Base-by-base conservation (phyloP, 2,888 invertebrate genomes). In the Vesta saturnalis region DNA sequence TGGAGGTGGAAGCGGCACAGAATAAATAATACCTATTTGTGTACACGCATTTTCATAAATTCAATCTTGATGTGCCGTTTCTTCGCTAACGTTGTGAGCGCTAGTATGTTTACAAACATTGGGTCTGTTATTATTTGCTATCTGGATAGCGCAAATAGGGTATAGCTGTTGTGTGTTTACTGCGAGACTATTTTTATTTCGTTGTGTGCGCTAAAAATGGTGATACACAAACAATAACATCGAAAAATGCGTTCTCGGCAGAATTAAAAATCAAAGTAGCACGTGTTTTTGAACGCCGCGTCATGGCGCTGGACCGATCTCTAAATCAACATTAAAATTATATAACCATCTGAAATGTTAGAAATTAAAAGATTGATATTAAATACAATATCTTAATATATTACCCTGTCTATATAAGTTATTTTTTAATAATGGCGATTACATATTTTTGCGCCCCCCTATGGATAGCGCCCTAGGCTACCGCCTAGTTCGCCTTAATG, bases 271-370 rank as follows among this genome's bases (percentile, higher is more conserved):
- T 23, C 8, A 23, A 23, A 23, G 8, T 23, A 5, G 23, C 23
- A 23, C 23, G 23, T 23, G 23, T 23, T 23, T 23, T 3, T 23
- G 23, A 23, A 23, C 23, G 23, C 23, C 52, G 30, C 19, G 14
- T 46, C 46, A 47, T 23, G 60, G 47, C 60, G 22, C 35, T 23
- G 23, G 23, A 23, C 5, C 43, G 43, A 43, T 43, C 43, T 43
- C 43, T 43, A 43, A 43, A 43, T 43, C 43, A 43, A n/a, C 43
- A 43, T 43, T 43, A 43, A 43, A 43, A 43, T 14, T 43, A 43
- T 3, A 43, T 43, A 43, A 43, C 43, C 43, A 43, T 43, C n/a
- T n/a, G 8, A 43, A 43, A 43, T 43, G 43, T 43, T 43, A 3
- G 43, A 43, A 43, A 43, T 43, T 43, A 43, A 43, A 43, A 43